Evolutionary conservation across 2,797 vertebrate genomes (phyloP), one percentile per base, ranked within the genome.

Genomic region (Cossypha dichroa): DNA sequence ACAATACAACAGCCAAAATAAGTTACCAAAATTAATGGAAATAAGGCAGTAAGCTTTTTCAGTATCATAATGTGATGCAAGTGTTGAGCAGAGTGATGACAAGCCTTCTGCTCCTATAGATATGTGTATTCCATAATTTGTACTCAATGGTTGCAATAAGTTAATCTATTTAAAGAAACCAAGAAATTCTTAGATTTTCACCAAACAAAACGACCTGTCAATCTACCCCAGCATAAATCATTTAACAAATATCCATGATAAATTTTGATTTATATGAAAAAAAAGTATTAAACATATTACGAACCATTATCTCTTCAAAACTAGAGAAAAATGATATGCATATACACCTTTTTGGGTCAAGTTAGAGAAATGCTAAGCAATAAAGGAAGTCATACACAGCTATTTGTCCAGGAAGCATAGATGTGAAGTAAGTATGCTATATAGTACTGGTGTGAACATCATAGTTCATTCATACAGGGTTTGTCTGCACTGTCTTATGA

Each of bases 1-100:
- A 82, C 55, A 34, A 94, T 12, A 28, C 26, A 87, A 86, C 45
- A 86, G 93, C 76, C 92, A 96, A 94, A 96, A 54, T 70, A 88
- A 96, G 74, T 80, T 74, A 92, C 73, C 60, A 88, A 83, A 95
- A 96, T 74, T 77, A 96, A 93, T 93, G 78, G 94, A 96, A 97
- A 94, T 70, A 88, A n/a, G 31, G 58, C 41, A 87, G 78, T 52
- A 89, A 82, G 52, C 26, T 93, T 88, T 89, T 91, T 83, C 64
- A 76, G 74, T 40, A 85, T 72, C 91, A 87, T 69, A 92, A 90
- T 11, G 49, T 93, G 95, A 95, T 82, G 92, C 90, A 93, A 96
- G 88, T 81, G 90, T 93, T 88, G 22, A 38, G 64, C 16, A 81
- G 77, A 93, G 79, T 82, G 94, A 88, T 85, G 94, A 94, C 76